Base-by-base conservation (phyloP, 2,113 vertebrate genomes). In the Canis aureus region DNA sequence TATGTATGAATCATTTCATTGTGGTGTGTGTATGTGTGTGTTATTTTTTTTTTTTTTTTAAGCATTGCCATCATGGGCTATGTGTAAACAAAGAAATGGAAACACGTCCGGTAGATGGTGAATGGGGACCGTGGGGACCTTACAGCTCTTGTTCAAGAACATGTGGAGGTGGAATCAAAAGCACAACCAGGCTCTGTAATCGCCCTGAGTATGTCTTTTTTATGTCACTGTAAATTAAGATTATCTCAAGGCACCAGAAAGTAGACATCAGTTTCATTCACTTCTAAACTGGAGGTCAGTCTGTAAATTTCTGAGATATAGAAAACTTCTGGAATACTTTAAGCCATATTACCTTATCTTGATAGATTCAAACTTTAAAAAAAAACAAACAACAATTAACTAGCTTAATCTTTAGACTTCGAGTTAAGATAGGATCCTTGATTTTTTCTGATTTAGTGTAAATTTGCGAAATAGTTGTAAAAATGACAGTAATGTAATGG, bases 151-250 rank as follows among this genome's bases (percentile, higher is more conserved):
- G 99, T 97, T 99, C 99, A 92, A 99, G 99, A 97, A 99, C 99
- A 57, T 99, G 99, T 98, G 99, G 99, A 89, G 99, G 99, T 97
- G 99, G 99, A 97, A 99, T 99, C 93, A 99, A 99, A 98, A 99
- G 99, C 97, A 98, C 98, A 74, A 94, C 89, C 81, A 99, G 99
- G 98, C 99, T 99, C 96, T 99, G 99, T 98, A 99, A 99, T 98
- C 99, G 97, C 90, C 99, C 99, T 25, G 99, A 99, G 99, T 99
- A 99, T 99, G 99, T 95, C 69, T 97, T 96, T 95, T 98, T 98
- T 96, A 94, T 97, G 95, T 97, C 92, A 80, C 91, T 98, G 80
- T 97, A 94, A 94, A 97, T 98, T 97, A 97, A 96, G 94, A 86
- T 97, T 81, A 55, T 38, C 94, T 86, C 27, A 8, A 98, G 92